Evolutionary conservation across 2,113 vertebrate genomes (phyloP), one percentile per base, ranked within the genome.

Genomic region (Copsychus sechellarum): DNA sequence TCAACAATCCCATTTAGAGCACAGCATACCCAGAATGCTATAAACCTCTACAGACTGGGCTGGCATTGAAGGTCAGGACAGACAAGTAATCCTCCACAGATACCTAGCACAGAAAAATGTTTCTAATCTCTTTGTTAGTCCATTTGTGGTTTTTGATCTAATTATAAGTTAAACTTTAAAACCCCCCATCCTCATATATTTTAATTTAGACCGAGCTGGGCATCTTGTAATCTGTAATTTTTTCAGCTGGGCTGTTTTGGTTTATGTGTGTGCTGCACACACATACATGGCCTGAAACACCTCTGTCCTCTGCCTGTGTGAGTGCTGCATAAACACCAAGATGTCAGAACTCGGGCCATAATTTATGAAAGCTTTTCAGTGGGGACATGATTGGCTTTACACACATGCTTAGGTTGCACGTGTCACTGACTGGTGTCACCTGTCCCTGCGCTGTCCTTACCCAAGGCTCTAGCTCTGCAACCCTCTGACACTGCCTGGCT

Each of bases 61-160:
- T 89, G 61, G 43, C 77, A 42, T 5, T 74, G 77, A 62, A 83
- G 61, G 31, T 88, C 65, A 65, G 57, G 64, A 76, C 61, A 87
- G 66, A 47, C 19, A 50, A 56, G 31, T 91, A 93, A 83, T 95
- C 88, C 53, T 91, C 42, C 56, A 81, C 54, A 81, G 83, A 94
- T 77, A 96, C 95, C 93, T 93, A 92, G 74, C 61, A 22, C 66
- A 93, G 82, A 93, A 96, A 96, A 94, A 90, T 54, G 64, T 60
- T 81, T 78, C 56, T 92, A 57, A 93, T 95, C 77, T 90, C 83
- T 90, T 81, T 70, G 79, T 91, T 95, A 81, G 67, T 86, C 81
- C 42, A 57, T 60, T 62, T 79, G 66, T 53, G 38, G 1, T 36
- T 93, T 90, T 93, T 85, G 25, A 82, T 86, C 83, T 86, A 93